phyloP scores from a whole-genome alignment of 2,888 invertebrate species.

The Hirtodrosophila histrioides region DNA sequence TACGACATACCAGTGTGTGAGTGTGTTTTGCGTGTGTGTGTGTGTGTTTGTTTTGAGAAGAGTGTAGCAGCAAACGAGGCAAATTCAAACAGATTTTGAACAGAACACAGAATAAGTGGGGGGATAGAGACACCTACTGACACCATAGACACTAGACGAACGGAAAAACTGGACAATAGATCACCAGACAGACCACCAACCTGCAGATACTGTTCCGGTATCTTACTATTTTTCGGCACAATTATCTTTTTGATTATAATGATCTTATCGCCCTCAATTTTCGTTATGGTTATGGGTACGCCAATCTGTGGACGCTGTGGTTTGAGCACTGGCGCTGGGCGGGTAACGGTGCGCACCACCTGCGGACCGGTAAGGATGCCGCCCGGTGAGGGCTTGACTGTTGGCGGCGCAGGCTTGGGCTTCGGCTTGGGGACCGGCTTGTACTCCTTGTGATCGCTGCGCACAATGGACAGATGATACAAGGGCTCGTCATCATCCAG shows the following conservation, averaged over 20 bases:
- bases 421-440: conserved; percentile 72
- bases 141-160: conserved; percentile 39
- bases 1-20: background rate
- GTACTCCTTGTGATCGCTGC: conserved; percentile 79
- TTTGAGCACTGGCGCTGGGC: conserved; percentile 52
- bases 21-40: conserved; percentile 8
- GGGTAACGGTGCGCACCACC: conserved; percentile 50
- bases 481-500: conserved; percentile 83
- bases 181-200: conserved; percentile 76
- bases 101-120: conserved; percentile 33
- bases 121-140: conserved; percentile 30
- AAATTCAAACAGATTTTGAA: conserved; percentile 54
- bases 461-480: conserved; percentile 83
- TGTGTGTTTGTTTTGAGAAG: conserved; percentile 10
- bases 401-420: conserved; percentile 78
- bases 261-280: conserved; percentile 84
- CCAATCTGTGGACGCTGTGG: conserved; percentile 77
- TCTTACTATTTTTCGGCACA: conserved; percentile 84
- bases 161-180: conserved; percentile 9
- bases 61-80: conserved; percentile 52
- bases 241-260: conserved; percentile 84
- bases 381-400: conserved; percentile 73
- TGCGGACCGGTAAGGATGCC: conserved; percentile 82
- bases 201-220: conserved; percentile 83
- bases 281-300: conserved; percentile 84